Evolutionary conservation across 2,888 invertebrate genomes (phyloP), one percentile per base, ranked within the genome.

Genomic region (Panzeria rudis): DNA sequence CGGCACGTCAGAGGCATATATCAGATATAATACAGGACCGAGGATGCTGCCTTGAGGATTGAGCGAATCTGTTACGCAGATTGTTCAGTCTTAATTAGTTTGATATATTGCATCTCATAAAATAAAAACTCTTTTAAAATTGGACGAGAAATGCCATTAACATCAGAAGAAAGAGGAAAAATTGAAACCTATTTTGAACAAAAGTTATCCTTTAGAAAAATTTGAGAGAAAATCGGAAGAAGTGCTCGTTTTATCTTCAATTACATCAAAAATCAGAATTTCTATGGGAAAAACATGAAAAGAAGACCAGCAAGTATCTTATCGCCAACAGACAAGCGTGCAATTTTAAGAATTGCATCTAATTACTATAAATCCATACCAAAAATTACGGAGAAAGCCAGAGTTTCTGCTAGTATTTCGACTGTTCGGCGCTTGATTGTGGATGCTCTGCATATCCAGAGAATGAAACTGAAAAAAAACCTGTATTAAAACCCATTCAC

Each of bases 401-500:
- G 23, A 47, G 50, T 73, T 59, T 38, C 72, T 59, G 56, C 20
- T 17, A 32, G 66, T 50, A 66, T 66, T 66, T 50, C 66, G 50
- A 66, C 68, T 35, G 52, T 68, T 52, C 20, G 71, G 23, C 44
- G 56, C 32, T 68, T 68, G 50, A 50, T 35, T 54, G 38, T 69
- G 35, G 11, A 23, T 52, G 54, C 35, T 23, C 52, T 3, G 9
- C 52, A 23, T 69, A 69, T 54, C 41, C 23, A 73, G 50, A 73
- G 61, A 32, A 47, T 73, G 52, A 66, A 66, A 47, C 66, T 66
- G 23, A n/a, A 52, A 25, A 66, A 66, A 66, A 66, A 29, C 66
- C 54, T 23, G 38, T 54, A 44, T 69, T 68, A 52, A 69, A 69
- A 69, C 54, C 38, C 54, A 54, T 72, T 72, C 44, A 44, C 59